A percentile compares a stretch with the other conserved stretches of the same genome.
Evolutionary conservation across 1,140 invertebrate genomes (phyloP).

Genomic region (Cydia strobilella): DNA sequence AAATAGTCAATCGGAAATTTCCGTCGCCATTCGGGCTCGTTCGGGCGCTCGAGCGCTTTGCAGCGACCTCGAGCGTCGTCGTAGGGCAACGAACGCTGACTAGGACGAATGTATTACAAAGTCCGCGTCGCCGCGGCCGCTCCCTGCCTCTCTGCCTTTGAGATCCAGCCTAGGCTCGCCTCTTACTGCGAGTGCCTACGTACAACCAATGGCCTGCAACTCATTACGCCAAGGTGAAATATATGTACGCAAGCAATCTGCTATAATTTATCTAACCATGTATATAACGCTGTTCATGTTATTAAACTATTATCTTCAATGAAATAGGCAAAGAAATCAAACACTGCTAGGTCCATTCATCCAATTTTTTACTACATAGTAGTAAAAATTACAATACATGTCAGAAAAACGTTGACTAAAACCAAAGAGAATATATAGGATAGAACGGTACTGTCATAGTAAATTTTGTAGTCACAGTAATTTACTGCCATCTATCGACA

Average conservation of each 20-base stretch:
- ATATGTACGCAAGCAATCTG: slow-evolving; percentile 24
- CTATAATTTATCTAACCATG: slow-evolving; percentile 28
- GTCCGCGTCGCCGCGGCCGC: slow-evolving; percentile 71
- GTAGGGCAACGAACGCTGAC: slow-evolving; percentile 76
- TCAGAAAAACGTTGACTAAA: not conserved
- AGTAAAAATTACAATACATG: not conserved
- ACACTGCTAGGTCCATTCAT: not conserved
- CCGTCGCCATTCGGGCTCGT: slow-evolving; percentile 45
- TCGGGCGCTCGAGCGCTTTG: slow-evolving; percentile 54
- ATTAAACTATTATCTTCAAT: not conserved
- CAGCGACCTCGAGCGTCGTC: slow-evolving; percentile 62
- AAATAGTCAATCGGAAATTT: slow-evolving; percentile 47
- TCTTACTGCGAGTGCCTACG: slow-evolving; percentile 67
- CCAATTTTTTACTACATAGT: not conserved
- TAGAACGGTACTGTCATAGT: too few species aligned
- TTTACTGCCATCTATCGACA: too few species aligned
- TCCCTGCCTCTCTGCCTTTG: slow-evolving; percentile 71
- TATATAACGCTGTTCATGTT: not conserved
- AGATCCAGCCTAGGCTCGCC: slow-evolving; percentile 73
- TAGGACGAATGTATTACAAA: slow-evolving; percentile 79
- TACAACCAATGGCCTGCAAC: slow-evolving; percentile 61
- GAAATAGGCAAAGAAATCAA: not conserved
- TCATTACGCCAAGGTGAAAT: slow-evolving; percentile 73
- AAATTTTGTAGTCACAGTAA: too few species aligned
- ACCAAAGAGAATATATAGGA: too few species aligned